Percentiles rank a stretch among this genome's conserved stretches.
Conservation (phyloP, 1,140 invertebrate genomes). For the Drosophila serrata region DNA sequence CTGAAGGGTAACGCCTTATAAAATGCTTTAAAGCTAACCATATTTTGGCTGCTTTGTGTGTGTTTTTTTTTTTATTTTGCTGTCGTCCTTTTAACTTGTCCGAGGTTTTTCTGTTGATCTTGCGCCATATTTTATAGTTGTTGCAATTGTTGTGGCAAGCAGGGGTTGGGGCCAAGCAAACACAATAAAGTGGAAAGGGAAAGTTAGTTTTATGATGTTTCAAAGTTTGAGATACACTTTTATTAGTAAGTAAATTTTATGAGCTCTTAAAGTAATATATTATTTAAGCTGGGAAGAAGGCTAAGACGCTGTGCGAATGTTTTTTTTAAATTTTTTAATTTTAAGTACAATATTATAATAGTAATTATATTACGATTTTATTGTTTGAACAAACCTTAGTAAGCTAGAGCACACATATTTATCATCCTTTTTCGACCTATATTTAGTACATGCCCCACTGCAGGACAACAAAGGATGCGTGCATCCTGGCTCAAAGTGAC, state of each 20-base stretch:
- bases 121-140: conserved; percentile 33
- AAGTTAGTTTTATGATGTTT: background rate
- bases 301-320: no score
- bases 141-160: conserved; percentile 8
- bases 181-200: background rate
- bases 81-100: conserved; percentile 23
- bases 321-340: no score
- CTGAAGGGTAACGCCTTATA: conserved; percentile 47
- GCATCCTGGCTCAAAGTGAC: conserved; percentile 36
- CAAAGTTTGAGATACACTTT: background rate
- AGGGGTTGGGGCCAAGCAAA: background rate
- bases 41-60: conserved; percentile 13
- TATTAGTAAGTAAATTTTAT: background rate
- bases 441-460: background rate
- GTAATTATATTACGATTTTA: no score
- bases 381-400: no score
- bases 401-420: no score
- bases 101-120: conserved; percentile 18
- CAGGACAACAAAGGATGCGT: background rate
- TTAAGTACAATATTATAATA: no score
- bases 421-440: background rate
- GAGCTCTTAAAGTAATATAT: background rate
- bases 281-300: background rate
- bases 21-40: conserved; percentile 44
- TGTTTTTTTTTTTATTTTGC: no score